Percentiles rank a stretch among this genome's conserved stretches.
Evolutionary conservation across 2,797 vertebrate species (phyloP).

Genomic region (Pygocentrus nattereri): DNA sequence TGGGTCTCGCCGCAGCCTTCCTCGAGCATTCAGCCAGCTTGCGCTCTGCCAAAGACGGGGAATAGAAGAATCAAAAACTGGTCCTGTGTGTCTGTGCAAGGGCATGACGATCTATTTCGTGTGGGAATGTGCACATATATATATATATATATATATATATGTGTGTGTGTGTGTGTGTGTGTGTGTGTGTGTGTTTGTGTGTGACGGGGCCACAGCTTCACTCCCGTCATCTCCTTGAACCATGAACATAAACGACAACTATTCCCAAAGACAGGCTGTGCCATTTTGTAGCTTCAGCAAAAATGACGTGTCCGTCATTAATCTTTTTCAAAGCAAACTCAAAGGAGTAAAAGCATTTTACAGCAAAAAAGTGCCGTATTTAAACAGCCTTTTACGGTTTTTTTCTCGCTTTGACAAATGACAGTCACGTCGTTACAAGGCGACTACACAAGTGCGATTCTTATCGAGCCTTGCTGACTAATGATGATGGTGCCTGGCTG

Average conservation of each 20-base stretch:
- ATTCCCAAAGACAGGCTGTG: not conserved
- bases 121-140: no score
- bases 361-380: not conserved
- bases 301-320: not conserved
- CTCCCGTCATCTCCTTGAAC: not conserved
- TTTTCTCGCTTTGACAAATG: slow-evolving; percentile 26
- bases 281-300: not conserved
- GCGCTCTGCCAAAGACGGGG: slow-evolving; percentile 87
- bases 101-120: not conserved
- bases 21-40: slow-evolving; percentile 93
- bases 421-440: slow-evolving; percentile 41
- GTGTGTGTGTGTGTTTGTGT: not conserved
- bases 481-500: slow-evolving; percentile 36
- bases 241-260: not conserved
- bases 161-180: slow-evolving; percentile 3
- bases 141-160: no score
- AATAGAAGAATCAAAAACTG: not conserved
- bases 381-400: not conserved
- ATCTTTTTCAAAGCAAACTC: not conserved
- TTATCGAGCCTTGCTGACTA: slow-evolving; percentile 52
- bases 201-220: not conserved
- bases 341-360: not conserved
- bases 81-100: not conserved
- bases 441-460: slow-evolving; percentile 43
- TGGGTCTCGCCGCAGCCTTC: slow-evolving; percentile 88